Evolutionary conservation across 2,797 vertebrate species (phyloP).

Genomic region (Neosalanx taihuensis): DNA sequence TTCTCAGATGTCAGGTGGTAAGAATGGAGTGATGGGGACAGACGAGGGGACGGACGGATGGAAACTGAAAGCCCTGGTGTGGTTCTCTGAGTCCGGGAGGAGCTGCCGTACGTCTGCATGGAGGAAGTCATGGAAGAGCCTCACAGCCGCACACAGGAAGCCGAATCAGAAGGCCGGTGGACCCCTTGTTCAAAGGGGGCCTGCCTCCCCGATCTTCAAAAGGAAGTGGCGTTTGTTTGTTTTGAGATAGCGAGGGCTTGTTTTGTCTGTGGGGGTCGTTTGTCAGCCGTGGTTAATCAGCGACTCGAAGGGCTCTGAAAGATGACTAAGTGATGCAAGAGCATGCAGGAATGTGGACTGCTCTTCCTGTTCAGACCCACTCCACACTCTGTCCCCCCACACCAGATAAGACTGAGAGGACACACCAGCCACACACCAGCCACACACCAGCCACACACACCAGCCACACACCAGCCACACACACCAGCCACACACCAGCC

Average conservation of each 20-base stretch:
- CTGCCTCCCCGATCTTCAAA: too few species aligned
- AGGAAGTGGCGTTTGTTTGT: constrained; percentile 18
- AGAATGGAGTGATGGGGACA: constrained; percentile 52
- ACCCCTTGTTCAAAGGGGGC: background rate
- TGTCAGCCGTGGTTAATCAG: constrained; percentile 40
- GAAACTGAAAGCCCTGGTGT: too few species aligned
- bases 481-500: too few species aligned
- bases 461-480: too few species aligned
- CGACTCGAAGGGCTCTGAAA: constrained; percentile 23
- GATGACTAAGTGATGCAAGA: constrained; percentile 18
- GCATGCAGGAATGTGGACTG: constrained; percentile 4
- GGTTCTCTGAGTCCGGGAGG: too few species aligned
- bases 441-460: too few species aligned
- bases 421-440: too few species aligned
- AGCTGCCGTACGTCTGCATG: background rate
- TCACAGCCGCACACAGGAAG: too few species aligned
- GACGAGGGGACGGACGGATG: constrained; percentile 31
- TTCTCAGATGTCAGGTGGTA: constrained; percentile 54
- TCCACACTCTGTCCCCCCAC: background rate
- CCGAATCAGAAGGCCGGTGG: background rate
- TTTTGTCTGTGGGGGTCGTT: constrained; percentile 8
- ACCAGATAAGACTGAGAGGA: constrained; percentile 30
- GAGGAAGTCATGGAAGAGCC: too few species aligned
- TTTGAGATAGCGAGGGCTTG: constrained; percentile 15
- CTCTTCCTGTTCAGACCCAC: background rate